These are phyloP conservation scores for Xanthia icteritia DNA, from an alignment of 2,888 invertebrate genomes.

Conservation along the genomic window DNA sequence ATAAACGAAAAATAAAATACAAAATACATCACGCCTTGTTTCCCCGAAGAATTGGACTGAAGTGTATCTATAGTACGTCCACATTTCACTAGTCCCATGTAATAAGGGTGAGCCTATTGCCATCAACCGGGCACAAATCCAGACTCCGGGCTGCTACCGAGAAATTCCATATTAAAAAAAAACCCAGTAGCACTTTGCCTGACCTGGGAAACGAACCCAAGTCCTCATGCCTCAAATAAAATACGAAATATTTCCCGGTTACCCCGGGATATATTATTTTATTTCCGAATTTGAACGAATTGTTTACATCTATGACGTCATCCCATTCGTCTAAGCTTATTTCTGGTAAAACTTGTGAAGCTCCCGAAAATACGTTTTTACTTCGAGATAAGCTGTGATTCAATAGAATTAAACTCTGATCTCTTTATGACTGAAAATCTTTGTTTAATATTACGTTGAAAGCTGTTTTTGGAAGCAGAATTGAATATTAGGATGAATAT, in stretches of 20 bases:
- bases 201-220: too few relatives aligned
- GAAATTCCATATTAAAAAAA: too few relatives aligned
- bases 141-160: too few relatives aligned
- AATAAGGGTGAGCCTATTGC: too few relatives aligned
- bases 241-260: neutral
- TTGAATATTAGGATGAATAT: neutral
- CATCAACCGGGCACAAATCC: too few relatives aligned
- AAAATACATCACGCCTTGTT: too few relatives aligned
- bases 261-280: too few relatives aligned
- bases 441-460: neutral
- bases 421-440: too few relatives aligned
- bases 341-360: neutral
- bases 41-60: too few relatives aligned
- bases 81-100: too few relatives aligned
- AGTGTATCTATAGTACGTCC: too few relatives aligned
- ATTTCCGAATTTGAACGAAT: neutral
- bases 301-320: neutral
- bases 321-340: neutral
- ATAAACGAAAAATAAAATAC: neutral
- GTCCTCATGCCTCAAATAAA: neutral
- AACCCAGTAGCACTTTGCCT: too few relatives aligned
- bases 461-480: neutral
- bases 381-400: neutral
- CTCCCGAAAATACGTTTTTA: neutral
- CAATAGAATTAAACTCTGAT: neutral